Evolutionary conservation across 2,888 invertebrate species (phyloP), one percentile per base, ranked within the genome.

Genomic region (Lutraria lutraria): DNA sequence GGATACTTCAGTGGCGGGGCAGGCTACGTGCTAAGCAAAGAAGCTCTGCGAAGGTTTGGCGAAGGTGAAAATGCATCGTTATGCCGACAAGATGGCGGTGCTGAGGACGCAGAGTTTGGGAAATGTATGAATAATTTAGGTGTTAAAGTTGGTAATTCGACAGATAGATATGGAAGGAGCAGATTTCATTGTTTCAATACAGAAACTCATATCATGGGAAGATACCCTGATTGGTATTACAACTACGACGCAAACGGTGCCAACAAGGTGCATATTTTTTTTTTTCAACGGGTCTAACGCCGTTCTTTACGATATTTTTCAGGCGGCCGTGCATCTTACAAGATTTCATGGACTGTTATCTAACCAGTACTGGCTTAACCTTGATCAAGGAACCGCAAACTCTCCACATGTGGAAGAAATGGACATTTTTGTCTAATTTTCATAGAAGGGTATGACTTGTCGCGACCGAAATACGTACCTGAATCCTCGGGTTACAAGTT

Each of bases 21-120:
- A 1, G 99, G 99, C 0, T 99, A 99, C 96, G 98, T 99, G 52
- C 97, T 99, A 43, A 99, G 99, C 95, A 97, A 98, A 88, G 98
- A 98, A 95, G 99, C 99, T 0, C 92, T 97, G 6, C 97, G 97
- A 80, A 97, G 97, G 93, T 98, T 99, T 96, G 98, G 99, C 6
- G 86, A 85, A 56, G 98, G 98, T 93, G 85, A 89, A 31, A 56
- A 92, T 81, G 54, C 88, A 16, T 89, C 81, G n/a, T 12, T 90
- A 21, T 95, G 94, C 68, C 87, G 92, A 1, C 88, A 91, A 81
- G 95, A 95, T 92, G 93, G 93, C 12, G 95, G 95, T 0, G 95
- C 95, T 0, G 96, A 96, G 87, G 96, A 96, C 83, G 95, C 93
- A 0, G 94, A 95, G 88, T 91, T 96, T 52, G 96, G 96, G 0